Base-by-base conservation (phyloP, 2,888 invertebrate genomes). In the Leptinotarsa peninsularis region DNA sequence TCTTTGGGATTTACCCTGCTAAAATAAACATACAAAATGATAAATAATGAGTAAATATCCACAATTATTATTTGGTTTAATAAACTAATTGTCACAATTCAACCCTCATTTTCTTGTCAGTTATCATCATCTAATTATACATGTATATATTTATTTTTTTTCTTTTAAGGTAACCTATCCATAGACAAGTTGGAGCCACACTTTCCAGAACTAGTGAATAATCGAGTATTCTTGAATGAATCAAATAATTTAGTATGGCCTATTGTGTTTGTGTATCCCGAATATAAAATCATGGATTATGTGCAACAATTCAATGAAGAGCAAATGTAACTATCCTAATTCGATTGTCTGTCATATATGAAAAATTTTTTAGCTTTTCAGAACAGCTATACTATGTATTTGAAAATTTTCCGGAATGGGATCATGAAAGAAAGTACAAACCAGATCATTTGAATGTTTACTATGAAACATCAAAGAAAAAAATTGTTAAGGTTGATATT, bases 201-300 rank as follows among this genome's bases (percentile, higher is more conserved):
- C 82, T 89, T 94, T 81, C 91, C 94, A 0, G 92, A 93, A 52
- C 90, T 93, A 5, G 91, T 91, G 63, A 91, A 93, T 72, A 89
- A 90, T 75, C 90, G 91, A 70, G 95, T 95, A 0, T 90, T 91
- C 83, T 83, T 95, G 15, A 91, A 91, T 78, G 89, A 91, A 83
- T 88, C 92, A 0, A 89, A 88, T 15, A 86, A 88, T 60, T 88
- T 98, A 15, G 89, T 93, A 70, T 98, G 98, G 98, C 98, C 98
- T 0, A 93, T 97, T 0, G 89, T 96, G 21, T 92, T 98, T 81
- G 89, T 96, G 15, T 98, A 98, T 88, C 98, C 98, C 0, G 97
- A 98, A 88, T 93, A 93, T 84, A 90, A 93, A 75, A 93, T 94
- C 83, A 95, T 96, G 68, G 98, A 99, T 88, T 95, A 97, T 82